Percentiles rank a stretch among this genome's conserved stretches.
Evolutionary conservation across 2,113 vertebrate species (phyloP).

Genomic region (Tetrao urogallus): DNA sequence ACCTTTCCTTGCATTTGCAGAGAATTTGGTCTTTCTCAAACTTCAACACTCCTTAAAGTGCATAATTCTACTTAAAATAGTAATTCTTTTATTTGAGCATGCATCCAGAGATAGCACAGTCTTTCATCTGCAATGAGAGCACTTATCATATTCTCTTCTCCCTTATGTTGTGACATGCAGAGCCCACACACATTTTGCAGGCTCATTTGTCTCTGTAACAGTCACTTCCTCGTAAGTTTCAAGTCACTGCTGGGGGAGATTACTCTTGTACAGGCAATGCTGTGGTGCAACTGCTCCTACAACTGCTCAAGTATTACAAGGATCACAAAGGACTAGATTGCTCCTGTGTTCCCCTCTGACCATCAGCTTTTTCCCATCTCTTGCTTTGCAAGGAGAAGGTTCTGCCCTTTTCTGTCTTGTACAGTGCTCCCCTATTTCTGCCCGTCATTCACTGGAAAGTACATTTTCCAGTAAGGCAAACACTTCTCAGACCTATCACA

Average conservation of each 20-base stretch:
- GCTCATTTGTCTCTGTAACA: conserved; percentile 45
- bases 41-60: neutral
- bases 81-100: conserved; percentile 8
- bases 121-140: neutral
- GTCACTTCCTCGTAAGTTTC: neutral
- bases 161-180: conserved; percentile 51
- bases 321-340: neutral
- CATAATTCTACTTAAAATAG: conserved; percentile 22
- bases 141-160: conserved; percentile 38
- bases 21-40: neutral
- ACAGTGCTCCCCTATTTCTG: neutral
- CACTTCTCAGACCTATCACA: neutral
- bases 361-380: neutral
- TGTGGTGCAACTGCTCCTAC: neutral
- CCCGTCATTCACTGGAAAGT: neutral
- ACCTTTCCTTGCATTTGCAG: neutral
- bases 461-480: neutral
- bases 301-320: neutral
- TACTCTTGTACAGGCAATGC: neutral
- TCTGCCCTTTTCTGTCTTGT: neutral
- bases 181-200: conserved; percentile 41
- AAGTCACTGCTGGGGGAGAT: conserved; percentile 19
- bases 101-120: neutral
- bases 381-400: neutral
- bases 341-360: neutral